Evolutionary conservation across 1,140 invertebrate species (phyloP), one percentile per base, ranked within the genome.

Genomic region (Eubasilissa regina): DNA sequence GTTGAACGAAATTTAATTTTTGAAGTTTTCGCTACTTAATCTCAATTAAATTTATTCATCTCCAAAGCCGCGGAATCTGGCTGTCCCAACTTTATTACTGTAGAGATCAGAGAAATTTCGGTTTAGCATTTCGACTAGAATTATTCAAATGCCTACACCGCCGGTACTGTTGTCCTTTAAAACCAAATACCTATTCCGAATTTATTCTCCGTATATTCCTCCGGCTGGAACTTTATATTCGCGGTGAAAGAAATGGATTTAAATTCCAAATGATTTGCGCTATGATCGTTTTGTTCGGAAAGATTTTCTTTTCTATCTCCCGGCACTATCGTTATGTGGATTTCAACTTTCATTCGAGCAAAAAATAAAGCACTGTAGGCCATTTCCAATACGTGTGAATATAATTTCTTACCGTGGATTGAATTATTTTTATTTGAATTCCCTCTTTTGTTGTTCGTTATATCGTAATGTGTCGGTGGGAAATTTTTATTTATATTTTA

Each of bases 181-280:
- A 44, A 56, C 25, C 35, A n/a, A 44, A 13, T 44, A 56, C 53
- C 7, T 56, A 56, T 56, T n/a, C 58, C 25, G 3, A 45, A 48
- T 70, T 53, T 21, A 15, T 70, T 70, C 3, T 70, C 51, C 66
- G 9, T 13, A 12, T 51, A 11, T 70, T 51, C 12, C 45, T 70
- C 25, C 4, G 6, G 17, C 25, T 70, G 45, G 45, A 70, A 70
- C 66, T 70, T 70, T 70, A 70, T 70, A 70, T 70, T 70, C 66
- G 45, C 66, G 17, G 47, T 12, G 45, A 51, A 70, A 48, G 66
- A 70, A 70, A 70, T 66, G 25, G 17, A 70, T 70, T 70, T 70
- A 51, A 70, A 70, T 70, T 70, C 66, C 44, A 70, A 70, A 70
- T 70, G 45, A 70, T 70, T 70, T 45, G 44, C 45, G 45, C 66